Conservation (phyloP, 2,797 vertebrate species). For the Hephaestus fuliginosus region DNA sequence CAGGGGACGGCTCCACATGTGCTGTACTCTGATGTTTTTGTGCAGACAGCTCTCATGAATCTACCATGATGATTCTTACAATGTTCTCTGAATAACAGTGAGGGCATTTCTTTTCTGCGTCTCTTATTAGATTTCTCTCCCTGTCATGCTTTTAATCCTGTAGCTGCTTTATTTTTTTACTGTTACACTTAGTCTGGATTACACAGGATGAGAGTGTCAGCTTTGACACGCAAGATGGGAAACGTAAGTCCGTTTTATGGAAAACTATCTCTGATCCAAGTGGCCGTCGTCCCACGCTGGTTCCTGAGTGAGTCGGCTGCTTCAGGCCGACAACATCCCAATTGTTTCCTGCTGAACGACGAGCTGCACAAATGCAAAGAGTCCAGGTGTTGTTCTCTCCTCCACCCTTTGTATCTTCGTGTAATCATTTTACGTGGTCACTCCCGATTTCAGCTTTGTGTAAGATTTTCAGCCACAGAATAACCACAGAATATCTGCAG, state of each 20-base stretch:
- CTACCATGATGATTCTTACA: background rate
- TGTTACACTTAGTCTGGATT: no score
- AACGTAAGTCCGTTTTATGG: conserved; percentile 40
- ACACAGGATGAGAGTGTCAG: background rate
- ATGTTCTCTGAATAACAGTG: background rate
- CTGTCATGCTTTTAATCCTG: no score
- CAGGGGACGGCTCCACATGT: background rate
- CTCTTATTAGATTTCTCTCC: background rate
- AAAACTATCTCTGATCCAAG: conserved; percentile 45
- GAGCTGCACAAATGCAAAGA: conserved; percentile 60
- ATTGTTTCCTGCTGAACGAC: conserved; percentile 83
- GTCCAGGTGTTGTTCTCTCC: conserved; percentile 52
- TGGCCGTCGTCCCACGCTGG: conserved; percentile 72
- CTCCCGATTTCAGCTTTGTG: conserved; percentile 3
- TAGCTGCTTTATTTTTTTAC: no score
- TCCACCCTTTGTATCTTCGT: background rate
- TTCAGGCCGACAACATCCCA: conserved; percentile 72
- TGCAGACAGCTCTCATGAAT: background rate
- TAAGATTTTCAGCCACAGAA: conserved; percentile 3
- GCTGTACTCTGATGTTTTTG: conserved; percentile 1
- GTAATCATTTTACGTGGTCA: background rate
- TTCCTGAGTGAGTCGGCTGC: conserved; percentile 76
- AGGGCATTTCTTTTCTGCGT: background rate
- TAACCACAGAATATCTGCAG: conserved; percentile 13
- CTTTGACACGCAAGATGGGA: background rate